Percentiles rank a stretch among this genome's conserved stretches.
phyloP scores from a whole-genome alignment of 2,113 vertebrate genomes.

The Clinocottus analis region DNA sequence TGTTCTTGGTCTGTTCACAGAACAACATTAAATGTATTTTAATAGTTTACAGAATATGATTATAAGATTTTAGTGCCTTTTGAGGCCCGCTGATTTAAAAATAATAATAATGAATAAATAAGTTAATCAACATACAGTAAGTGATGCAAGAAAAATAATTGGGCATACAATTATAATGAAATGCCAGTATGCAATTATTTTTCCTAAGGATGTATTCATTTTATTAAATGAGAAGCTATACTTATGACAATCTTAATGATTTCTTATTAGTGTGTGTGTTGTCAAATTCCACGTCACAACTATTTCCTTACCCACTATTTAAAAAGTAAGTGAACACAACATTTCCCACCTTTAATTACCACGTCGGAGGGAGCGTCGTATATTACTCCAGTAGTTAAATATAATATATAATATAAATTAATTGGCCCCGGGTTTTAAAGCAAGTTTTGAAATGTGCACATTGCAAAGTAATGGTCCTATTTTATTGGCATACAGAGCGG shows the following conservation, averaged over 20 bases:
- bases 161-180: background rate
- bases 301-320: background rate
- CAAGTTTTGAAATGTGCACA: background rate
- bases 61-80: background rate
- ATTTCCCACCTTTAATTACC: background rate
- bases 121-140: background rate
- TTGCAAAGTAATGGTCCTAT: too few species aligned
- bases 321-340: background rate
- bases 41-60: background rate
- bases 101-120: background rate
- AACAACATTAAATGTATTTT: background rate
- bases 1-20: background rate
- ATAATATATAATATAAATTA: too few species aligned
- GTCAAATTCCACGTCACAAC: background rate
- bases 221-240: background rate
- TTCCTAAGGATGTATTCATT: background rate
- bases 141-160: background rate
- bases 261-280: background rate
- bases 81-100: background rate
- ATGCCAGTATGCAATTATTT: background rate
- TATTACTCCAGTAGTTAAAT: background rate
- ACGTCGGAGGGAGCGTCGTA: background rate
- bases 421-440: background rate
- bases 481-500: too few species aligned
- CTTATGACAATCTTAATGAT: background rate